Evolutionary conservation across 2,113 vertebrate genomes (phyloP).

Genomic region (Centrocercus urophasianus): DNA sequence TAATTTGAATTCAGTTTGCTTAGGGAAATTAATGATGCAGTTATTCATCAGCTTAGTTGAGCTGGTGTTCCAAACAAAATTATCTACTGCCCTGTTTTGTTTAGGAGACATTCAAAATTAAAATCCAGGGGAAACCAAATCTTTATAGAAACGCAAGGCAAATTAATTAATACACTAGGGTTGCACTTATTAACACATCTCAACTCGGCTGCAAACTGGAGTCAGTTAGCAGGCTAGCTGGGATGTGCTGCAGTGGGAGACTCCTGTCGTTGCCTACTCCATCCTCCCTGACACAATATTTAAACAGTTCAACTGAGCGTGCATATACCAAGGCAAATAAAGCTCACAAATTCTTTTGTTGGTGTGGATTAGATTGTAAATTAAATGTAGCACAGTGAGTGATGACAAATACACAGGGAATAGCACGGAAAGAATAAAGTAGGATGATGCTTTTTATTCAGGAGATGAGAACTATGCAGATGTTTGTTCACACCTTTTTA

Average conservation of each 20-base stretch:
- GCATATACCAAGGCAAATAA: constrained; percentile 1
- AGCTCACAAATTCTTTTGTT: background rate
- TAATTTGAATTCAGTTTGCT: constrained; percentile 16
- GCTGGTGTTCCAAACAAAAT: constrained; percentile 29
- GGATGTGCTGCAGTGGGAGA: background rate
- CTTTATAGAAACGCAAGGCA: background rate
- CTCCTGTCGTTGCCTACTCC: background rate
- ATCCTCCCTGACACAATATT: background rate
- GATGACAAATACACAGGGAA: constrained; percentile 35
- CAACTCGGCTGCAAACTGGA: constrained; percentile 3
- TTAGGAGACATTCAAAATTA: constrained; percentile 38
- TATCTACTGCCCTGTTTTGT: background rate
- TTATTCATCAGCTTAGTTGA: constrained; percentile 30
- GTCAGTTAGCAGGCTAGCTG: background rate
- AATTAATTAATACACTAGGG: constrained; percentile 51
- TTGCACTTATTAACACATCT: constrained; percentile 17
- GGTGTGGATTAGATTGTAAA: constrained; percentile 14
- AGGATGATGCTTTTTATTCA: constrained; percentile 52
- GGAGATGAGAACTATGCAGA: constrained; percentile 49
- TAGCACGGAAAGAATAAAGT: constrained; percentile 26
- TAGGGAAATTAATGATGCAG: constrained; percentile 7
- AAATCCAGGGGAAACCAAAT: constrained; percentile 14
- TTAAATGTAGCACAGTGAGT: constrained; percentile 22
- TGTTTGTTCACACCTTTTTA: constrained; percentile 5
- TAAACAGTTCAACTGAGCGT: background rate